Evolutionary conservation across 2,797 vertebrate genomes (phyloP), one percentile per base, ranked within the genome.

Genomic region (Acrossocheilus wenchowensis): DNA sequence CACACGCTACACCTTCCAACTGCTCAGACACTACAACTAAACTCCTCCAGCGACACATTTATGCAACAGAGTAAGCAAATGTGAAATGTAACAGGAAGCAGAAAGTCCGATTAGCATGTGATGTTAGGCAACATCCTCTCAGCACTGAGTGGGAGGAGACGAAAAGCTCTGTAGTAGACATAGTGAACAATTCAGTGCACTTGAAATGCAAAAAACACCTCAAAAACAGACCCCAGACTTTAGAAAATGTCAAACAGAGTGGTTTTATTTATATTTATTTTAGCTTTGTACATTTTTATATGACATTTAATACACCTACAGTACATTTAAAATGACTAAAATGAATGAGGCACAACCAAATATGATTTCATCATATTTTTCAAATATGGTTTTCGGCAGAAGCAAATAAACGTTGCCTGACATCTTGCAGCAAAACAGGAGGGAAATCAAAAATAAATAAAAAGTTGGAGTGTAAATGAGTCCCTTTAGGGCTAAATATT

Each of bases 191-290:
- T 36, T 43, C 1, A 78, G 39, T 12, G 17, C 75, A 81, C 26
- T 48, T 26, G n/a, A 48, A 41, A 30, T 7, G 45, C 39, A 26
- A 15, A 26, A 14, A 73, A 62, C 73, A 2, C 8, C 17, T 94
- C 2, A 90, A 95, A 95, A 93, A 95, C 92, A 90, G 93, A 90
- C 86, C 83, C 93, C 92, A 92, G 84, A 72, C 88, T 96, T 97
- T 94, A 95, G 91, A 97, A 97, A 97, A 97, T 95, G 95, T 96
- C 94, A 96, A 96, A 97, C 94, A 92, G 94, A 95, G 95, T 96
- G 95, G 95, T 97, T 96, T 98, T 98, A 97, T 98, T 98, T 94
- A 93, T 95, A 95, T 91, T 94, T 88, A 91, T 92, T 84, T 86
- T 89, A 92, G 95, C 95, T 97, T 96, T 97, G 93, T 97, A 98